phyloP scores from a whole-genome alignment of 2,113 vertebrate species.

The Upupa epops region DNA sequence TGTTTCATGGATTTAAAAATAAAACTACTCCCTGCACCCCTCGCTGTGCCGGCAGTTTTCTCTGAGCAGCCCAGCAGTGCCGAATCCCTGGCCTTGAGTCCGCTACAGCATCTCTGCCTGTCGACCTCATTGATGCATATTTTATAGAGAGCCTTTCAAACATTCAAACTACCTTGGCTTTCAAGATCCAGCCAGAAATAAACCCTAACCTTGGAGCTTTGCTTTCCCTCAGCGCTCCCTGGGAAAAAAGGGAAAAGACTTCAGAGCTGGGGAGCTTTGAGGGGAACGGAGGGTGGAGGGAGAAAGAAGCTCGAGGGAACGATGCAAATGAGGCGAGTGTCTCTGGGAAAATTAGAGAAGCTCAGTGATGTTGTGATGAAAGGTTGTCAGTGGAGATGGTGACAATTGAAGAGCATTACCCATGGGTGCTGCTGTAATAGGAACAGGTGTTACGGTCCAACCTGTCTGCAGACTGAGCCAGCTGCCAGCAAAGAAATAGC shows the following conservation, averaged over 20 bases:
- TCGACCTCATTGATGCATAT: slow-evolving; percentile 47
- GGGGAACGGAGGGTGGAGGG: slow-evolving; percentile 18
- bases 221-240: background rate
- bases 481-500: background rate
- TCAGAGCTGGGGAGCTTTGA: slow-evolving; percentile 65
- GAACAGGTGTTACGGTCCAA: slow-evolving; percentile 63
- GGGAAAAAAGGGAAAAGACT: background rate
- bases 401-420: slow-evolving; percentile 69
- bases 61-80: background rate
- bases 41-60: background rate
- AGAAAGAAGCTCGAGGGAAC: slow-evolving; percentile 33
- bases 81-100: background rate
- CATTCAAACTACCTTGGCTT: slow-evolving; percentile 39
- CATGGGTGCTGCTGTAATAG: slow-evolving; percentile 55
- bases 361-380: slow-evolving; percentile 74
- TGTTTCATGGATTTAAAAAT: background rate
- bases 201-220: slow-evolving; percentile 51
- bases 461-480: slow-evolving; percentile 35
- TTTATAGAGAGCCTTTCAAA: slow-evolving; percentile 52
- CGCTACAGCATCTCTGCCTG: background rate
- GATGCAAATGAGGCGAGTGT: slow-evolving; percentile 64
- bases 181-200: slow-evolving; percentile 62
- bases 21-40: background rate
- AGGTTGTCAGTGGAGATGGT: slow-evolving; percentile 72
- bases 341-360: slow-evolving; percentile 71